These are phyloP conservation scores for Nesogale talazaci DNA, from an alignment of 2,113 vertebrate species.

Conservation along the genomic window DNA sequence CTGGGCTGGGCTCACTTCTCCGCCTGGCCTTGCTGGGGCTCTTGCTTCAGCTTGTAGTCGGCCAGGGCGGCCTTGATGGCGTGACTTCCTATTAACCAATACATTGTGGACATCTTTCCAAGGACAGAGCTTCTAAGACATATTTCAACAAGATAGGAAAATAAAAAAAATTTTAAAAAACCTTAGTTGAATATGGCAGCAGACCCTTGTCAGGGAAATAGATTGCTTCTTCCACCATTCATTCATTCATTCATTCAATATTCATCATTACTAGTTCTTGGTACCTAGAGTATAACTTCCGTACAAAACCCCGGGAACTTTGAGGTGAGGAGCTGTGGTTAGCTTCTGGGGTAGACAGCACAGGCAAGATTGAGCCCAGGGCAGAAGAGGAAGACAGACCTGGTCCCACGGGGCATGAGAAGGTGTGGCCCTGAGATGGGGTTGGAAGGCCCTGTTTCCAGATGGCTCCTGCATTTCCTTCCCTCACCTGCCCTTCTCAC, in stretches of 20 bases:
- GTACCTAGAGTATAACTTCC: neutral
- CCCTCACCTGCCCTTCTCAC: neutral
- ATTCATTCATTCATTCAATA: neutral
- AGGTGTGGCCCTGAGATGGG: neutral
- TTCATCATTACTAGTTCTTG: neutral
- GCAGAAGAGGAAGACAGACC: neutral
- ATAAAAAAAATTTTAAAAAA: neutral
- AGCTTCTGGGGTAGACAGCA: neutral
- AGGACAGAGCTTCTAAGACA: constrained; percentile 41
- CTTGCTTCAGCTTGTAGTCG: constrained; percentile 94
- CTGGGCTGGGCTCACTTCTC: constrained; percentile 50
- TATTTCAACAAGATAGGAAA: constrained; percentile 23
- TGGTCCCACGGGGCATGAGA: neutral
- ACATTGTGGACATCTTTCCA: constrained; percentile 6
- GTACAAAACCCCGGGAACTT: neutral
- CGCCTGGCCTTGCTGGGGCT: constrained; percentile 73
- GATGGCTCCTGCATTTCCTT: neutral
- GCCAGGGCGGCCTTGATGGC: constrained; percentile 97
- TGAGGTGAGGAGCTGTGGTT: neutral
- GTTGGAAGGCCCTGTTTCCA: neutral
- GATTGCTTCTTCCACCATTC: no score
- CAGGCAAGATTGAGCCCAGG: neutral
- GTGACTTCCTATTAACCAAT: constrained; percentile 77
- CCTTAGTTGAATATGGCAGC: neutral
- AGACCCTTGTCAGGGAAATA: neutral